phyloP scores from a whole-genome alignment of 2,888 invertebrate species.

The Trissonchulus sp. region DNA sequence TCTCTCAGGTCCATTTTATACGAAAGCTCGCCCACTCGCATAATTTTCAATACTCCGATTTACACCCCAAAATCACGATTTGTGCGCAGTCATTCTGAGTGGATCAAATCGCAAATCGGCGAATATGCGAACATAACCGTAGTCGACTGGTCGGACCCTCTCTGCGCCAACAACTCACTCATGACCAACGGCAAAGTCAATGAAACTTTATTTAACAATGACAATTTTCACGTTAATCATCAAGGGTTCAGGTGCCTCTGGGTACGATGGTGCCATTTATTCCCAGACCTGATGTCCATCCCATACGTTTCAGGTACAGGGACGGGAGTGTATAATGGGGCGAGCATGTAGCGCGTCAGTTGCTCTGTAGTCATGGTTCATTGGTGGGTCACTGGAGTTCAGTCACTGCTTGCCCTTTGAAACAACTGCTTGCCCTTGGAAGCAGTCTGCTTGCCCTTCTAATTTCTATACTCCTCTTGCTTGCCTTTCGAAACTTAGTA shows the following conservation, averaged over 20 bases:
- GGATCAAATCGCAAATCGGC: background rate
- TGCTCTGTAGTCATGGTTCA: too few species aligned
- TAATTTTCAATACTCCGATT: background rate
- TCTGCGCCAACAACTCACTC: background rate
- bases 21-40: background rate
- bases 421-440: too few species aligned
- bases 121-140: background rate
- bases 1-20: background rate
- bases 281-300: background rate
- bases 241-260: background rate
- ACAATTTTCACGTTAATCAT: background rate
- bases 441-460: too few species aligned
- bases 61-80: background rate
- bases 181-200: background rate
- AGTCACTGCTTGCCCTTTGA: too few species aligned
- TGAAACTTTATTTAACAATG: background rate
- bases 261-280: background rate
- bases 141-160: background rate
- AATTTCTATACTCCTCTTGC: too few species aligned
- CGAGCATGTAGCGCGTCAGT: too few species aligned
- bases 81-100: background rate
- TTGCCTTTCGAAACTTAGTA: too few species aligned
- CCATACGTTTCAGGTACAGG: too few species aligned
- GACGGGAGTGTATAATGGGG: too few species aligned
- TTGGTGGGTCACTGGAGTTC: too few species aligned